These are phyloP conservation scores for Aix galericulata DNA, from an alignment of 2,113 vertebrate genomes.

Conservation along the genomic window DNA sequence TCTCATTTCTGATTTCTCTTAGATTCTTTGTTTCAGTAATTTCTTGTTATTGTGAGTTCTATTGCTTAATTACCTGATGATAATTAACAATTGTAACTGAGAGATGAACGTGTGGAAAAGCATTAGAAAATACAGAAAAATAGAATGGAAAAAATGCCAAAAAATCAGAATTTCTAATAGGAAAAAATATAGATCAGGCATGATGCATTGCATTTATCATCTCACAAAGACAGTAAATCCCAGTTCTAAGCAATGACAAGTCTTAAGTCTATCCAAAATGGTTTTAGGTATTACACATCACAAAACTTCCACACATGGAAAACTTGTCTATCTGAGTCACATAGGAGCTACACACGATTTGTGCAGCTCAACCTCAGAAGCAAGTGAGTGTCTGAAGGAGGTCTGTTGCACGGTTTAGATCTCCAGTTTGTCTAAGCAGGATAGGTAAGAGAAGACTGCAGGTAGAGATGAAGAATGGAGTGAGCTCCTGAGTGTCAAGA, in stretches of 20 bases:
- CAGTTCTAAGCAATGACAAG: background rate
- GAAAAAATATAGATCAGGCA: background rate
- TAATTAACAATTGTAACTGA: background rate
- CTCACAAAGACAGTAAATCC: background rate
- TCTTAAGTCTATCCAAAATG: background rate
- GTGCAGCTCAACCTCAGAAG: background rate
- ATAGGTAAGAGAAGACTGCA: background rate
- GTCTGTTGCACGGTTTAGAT: background rate
- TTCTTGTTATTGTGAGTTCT: background rate
- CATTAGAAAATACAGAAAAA: background rate
- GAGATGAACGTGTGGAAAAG: background rate
- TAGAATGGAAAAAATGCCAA: background rate
- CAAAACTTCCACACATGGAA: background rate
- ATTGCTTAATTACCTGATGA: background rate
- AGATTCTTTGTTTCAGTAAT: background rate
- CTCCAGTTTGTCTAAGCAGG: background rate
- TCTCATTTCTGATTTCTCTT: background rate
- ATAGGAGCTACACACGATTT: background rate
- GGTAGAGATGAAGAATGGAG: background rate
- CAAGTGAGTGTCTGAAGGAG: background rate
- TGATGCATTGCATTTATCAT: background rate
- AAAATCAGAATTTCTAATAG: background rate
- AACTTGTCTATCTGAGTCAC: background rate
- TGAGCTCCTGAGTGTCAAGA: background rate
- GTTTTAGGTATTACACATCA: background rate